These are phyloP conservation scores for Drosophila buzzatii DNA, from an alignment of 2,888 invertebrate genomes.

Conservation along the genomic window DNA sequence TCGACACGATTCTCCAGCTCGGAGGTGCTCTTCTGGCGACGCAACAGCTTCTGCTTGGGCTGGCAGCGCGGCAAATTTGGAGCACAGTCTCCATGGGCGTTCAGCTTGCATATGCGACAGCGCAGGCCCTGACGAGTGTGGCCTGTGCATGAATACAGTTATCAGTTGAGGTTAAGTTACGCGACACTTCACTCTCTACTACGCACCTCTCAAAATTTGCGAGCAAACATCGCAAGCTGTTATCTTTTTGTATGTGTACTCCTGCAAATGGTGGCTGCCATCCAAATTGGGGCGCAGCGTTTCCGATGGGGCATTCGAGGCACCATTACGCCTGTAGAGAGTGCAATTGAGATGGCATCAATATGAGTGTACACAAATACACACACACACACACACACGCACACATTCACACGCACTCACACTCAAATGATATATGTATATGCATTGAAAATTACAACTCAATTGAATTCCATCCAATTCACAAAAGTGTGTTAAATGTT, in stretches of 20 bases:
- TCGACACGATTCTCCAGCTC: constrained; percentile 91
- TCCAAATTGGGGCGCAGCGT: constrained; percentile 84
- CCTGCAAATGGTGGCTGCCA: constrained; percentile 92
- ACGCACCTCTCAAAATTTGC: constrained; percentile 94
- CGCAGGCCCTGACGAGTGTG: constrained; percentile 96
- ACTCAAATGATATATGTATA: constrained; percentile 28
- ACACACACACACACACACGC: constrained; percentile 1
- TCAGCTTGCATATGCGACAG: constrained; percentile 95
- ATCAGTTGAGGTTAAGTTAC: background rate
- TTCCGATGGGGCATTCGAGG: constrained; percentile 86
- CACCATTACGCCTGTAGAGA: constrained; percentile 89
- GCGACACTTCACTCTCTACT: background rate
- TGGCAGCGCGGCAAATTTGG: constrained; percentile 93
- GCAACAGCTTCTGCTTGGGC: constrained; percentile 92
- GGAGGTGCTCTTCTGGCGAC: constrained; percentile 95
- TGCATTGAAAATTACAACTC: constrained; percentile 19
- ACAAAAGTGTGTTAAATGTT: constrained; percentile 49
- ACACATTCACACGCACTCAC: background rate
- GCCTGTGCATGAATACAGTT: constrained; percentile 86
- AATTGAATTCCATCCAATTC: constrained; percentile 34
- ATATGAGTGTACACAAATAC: background rate
- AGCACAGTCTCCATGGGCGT: constrained; percentile 95
- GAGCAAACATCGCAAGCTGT: constrained; percentile 97
- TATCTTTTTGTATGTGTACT: constrained; percentile 97
- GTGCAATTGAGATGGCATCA: constrained; percentile 34